A percentile compares a stretch with the other conserved stretches of the same genome.
Evolutionary conservation across 2,797 vertebrate genomes (phyloP).

Genomic region (Macroramphosus scolopax): DNA sequence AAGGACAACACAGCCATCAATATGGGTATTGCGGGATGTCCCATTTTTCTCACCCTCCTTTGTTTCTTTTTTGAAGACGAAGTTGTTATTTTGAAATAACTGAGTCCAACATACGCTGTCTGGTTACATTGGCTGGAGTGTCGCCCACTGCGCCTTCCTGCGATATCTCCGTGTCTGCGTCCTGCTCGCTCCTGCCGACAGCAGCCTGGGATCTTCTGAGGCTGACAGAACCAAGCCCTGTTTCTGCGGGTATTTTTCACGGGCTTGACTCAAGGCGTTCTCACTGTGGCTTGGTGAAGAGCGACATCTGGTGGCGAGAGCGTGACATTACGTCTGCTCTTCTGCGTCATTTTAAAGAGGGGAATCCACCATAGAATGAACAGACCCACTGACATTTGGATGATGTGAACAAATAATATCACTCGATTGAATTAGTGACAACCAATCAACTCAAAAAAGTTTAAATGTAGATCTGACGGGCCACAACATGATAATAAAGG

Average conservation of each 20-base stretch:
- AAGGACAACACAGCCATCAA: conserved; percentile 76
- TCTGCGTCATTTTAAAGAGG: conserved; percentile 2
- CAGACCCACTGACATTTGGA: too few species aligned
- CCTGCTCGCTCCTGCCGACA: conserved; percentile 47
- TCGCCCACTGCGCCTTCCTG: conserved; percentile 60
- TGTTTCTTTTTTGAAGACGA: conserved; percentile 39
- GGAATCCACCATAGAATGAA: neutral
- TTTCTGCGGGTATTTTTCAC: conserved; percentile 71
- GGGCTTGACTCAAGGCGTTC: conserved; percentile 7
- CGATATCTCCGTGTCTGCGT: conserved; percentile 70
- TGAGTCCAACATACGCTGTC: conserved; percentile 53
- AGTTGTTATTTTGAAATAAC: conserved; percentile 44
- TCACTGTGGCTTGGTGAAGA: conserved; percentile 26
- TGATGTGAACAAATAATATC: too few species aligned
- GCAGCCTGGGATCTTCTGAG: conserved; percentile 57
- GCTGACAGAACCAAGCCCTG: conserved; percentile 76
- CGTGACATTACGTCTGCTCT: neutral
- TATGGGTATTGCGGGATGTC: conserved; percentile 72
- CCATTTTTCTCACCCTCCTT: conserved; percentile 72
- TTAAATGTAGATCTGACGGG: too few species aligned
- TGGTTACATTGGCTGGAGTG: conserved; percentile 60
- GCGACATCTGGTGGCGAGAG: conserved; percentile 62
- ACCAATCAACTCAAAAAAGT: too few species aligned
- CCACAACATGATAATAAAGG: too few species aligned
- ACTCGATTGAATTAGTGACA: too few species aligned